phyloP scores from a whole-genome alignment of 2,888 invertebrate genomes.

The Boloria euphrosyne region DNA sequence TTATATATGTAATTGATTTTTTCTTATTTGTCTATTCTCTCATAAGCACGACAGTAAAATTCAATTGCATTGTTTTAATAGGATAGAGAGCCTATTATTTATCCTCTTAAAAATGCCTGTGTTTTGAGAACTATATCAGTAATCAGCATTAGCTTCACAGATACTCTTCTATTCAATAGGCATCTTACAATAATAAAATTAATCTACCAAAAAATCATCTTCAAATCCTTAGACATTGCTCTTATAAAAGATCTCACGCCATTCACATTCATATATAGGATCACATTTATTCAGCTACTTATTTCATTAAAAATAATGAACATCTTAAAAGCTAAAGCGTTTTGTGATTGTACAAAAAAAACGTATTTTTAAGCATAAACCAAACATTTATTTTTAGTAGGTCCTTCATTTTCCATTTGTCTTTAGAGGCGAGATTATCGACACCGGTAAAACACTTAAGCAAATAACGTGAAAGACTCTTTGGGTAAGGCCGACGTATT shows the following conservation, averaged over 20 bases:
- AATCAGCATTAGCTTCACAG: not conserved
- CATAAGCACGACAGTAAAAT: no score
- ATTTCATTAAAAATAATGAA: constrained; percentile 55
- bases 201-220: not conserved
- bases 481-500: constrained; percentile 47
- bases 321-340: constrained; percentile 33
- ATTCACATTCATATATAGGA: constrained; percentile 37
- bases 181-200: constrained; percentile 4
- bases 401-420: constrained; percentile 37
- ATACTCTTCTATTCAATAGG: not conserved
- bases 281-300: constrained; percentile 59
- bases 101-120: not conserved
- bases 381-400: constrained; percentile 1
- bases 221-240: constrained; percentile 7
- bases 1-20: no score
- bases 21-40: no score
- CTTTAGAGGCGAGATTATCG: constrained; percentile 65
- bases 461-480: constrained; percentile 42
- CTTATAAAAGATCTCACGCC: constrained; percentile 25
- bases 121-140: constrained; percentile 9
- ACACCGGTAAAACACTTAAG: constrained; percentile 59
- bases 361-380: constrained; percentile 6
- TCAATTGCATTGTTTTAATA: no score
- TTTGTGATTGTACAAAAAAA: constrained; percentile 19
- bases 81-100: not conserved